Conservation (phyloP, 2,113 vertebrate species). For the Crypturellus undulatus region DNA sequence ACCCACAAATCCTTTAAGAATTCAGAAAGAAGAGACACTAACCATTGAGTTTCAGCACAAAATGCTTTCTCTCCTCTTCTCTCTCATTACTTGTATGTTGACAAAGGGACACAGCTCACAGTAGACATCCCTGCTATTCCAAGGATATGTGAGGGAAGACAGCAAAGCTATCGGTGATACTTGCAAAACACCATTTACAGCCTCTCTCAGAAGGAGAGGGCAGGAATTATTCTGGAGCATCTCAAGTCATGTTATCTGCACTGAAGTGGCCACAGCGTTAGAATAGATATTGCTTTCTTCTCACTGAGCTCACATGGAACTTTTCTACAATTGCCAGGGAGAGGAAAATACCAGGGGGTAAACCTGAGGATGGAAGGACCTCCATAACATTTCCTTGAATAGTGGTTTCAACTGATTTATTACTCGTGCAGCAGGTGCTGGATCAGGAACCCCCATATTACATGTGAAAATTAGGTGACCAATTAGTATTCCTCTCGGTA, state of each 20-base stretch:
- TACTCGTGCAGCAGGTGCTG: not conserved
- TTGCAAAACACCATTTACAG: not conserved
- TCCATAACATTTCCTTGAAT: not conserved
- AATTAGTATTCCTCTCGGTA: not conserved
- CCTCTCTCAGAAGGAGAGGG: not conserved
- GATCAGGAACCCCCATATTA: not conserved
- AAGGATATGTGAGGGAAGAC: accelerated
- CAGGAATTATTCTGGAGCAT: not conserved
- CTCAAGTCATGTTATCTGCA: not conserved
- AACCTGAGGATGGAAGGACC: not conserved
- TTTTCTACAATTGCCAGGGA: not conserved
- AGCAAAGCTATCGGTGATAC: not conserved
- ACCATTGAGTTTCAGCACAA: not conserved
- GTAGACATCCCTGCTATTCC: not conserved
- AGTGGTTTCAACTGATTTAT: not conserved
- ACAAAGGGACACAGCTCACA: not conserved
- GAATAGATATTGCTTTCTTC: not conserved
- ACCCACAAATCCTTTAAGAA: accelerated
- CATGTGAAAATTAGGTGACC: slow-evolving; percentile 21
- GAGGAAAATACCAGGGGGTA: not conserved
- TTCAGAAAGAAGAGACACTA: not conserved
- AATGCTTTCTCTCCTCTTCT: not conserved
- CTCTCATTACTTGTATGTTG: not conserved
- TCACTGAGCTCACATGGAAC: not conserved
- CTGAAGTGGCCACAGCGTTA: not conserved